Evolutionary conservation across 2,888 invertebrate genomes (phyloP).

Genomic region (Mesodorylaimus sp.): DNA sequence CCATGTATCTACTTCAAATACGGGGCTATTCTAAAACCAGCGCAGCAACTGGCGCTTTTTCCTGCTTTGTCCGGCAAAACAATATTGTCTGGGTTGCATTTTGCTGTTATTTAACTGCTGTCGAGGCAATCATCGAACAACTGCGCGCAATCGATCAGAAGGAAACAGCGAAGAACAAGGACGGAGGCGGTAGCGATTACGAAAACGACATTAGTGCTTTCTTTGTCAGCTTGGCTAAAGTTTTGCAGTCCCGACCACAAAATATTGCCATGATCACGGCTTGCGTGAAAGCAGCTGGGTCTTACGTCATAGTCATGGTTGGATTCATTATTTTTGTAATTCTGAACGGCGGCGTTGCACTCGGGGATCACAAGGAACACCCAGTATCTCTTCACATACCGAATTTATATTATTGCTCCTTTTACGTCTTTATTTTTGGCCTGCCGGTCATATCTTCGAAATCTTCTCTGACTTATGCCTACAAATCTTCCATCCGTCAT

Average conservation of each 20-base stretch:
- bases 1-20: slow-evolving; percentile 49
- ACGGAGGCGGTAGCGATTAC: too few relatives aligned
- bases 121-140: too few relatives aligned
- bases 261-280: background rate
- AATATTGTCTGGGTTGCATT: slow-evolving; percentile 74
- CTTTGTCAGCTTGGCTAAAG: background rate
- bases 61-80: slow-evolving; percentile 72
- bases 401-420: slow-evolving; percentile 63
- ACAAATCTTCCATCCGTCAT: slow-evolving; percentile 11
- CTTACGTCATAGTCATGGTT: slow-evolving; percentile 28
- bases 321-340: slow-evolving; percentile 51
- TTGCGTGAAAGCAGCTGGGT: slow-evolving; percentile 5
- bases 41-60: slow-evolving; percentile 40
- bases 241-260: background rate
- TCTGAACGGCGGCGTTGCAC: slow-evolving; percentile 48
- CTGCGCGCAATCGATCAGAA: too few relatives aligned
- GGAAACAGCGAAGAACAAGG: too few relatives aligned
- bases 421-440: slow-evolving; percentile 32
- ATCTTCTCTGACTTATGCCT: slow-evolving; percentile 10
- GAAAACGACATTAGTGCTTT: too few relatives aligned
- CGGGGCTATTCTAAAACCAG: slow-evolving; percentile 38
- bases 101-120: slow-evolving; percentile 21
- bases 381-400: slow-evolving; percentile 58
- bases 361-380: slow-evolving; percentile 79
- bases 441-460: slow-evolving; percentile 27